These are phyloP conservation scores for Aplodontia rufa DNA, from an alignment of 2,113 vertebrate genomes.

Conservation along the genomic window DNA sequence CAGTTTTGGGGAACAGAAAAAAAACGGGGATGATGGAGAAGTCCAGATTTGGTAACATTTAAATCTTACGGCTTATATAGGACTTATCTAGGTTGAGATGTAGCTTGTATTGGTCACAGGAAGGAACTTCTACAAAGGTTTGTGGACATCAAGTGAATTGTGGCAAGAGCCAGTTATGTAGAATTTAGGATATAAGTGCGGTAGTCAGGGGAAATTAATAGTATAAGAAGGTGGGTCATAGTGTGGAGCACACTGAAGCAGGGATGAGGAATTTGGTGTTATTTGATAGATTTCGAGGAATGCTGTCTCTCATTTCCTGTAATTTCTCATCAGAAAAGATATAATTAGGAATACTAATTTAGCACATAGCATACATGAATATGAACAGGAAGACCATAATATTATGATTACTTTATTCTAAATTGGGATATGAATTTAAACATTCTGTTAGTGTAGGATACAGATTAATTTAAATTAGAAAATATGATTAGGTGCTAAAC, in stretches of 20 bases:
- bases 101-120: not conserved
- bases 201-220: not conserved
- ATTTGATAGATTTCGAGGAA: constrained; percentile 29
- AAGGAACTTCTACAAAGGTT: not conserved
- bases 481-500: not conserved
- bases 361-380: not conserved
- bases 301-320: too few species aligned
- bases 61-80: not conserved
- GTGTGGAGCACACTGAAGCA: not conserved
- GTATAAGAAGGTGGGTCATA: not conserved
- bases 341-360: constrained; percentile 9
- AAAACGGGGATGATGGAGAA: not conserved
- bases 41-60: not conserved
- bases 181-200: not conserved
- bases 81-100: not conserved
- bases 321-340: constrained; percentile 38
- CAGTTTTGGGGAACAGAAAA: not conserved
- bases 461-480: constrained; percentile 49
- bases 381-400: not conserved
- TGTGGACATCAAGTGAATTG: not conserved
- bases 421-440: constrained; percentile 34
- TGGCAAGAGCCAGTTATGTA: not conserved
- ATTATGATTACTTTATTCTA: constrained; percentile 25
- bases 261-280: not conserved
- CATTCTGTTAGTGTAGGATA: not conserved